These are phyloP conservation scores for Camelus dromedarius DNA, from an alignment of 2,113 vertebrate species.

Conservation along the genomic window DNA sequence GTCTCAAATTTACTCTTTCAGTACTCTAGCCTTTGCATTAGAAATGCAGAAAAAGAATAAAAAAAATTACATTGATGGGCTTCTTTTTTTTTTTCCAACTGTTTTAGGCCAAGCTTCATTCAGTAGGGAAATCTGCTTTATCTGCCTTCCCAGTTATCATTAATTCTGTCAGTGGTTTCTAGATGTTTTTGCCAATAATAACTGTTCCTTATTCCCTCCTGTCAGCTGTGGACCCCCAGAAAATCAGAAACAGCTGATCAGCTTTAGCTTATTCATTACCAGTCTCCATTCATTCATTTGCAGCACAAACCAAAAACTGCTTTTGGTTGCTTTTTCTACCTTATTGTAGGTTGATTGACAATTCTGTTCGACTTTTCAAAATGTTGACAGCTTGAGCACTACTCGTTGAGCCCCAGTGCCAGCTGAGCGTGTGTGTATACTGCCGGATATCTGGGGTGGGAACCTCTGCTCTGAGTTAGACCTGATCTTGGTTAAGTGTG, in stretches of 20 bases:
- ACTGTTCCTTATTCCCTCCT: background rate
- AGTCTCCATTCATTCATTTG: background rate
- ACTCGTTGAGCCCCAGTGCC: background rate
- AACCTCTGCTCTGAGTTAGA: background rate
- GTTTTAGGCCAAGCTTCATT: background rate
- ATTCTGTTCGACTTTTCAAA: conserved; percentile 18
- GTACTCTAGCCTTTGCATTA: background rate
- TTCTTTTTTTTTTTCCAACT: background rate
- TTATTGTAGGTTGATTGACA: background rate
- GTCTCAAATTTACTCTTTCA: conserved; percentile 5
- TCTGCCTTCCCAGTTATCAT: background rate
- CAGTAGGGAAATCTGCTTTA: background rate
- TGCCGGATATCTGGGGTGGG: background rate
- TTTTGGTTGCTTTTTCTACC: background rate
- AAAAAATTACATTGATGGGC: background rate
- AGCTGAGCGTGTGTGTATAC: background rate
- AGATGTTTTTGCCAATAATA: background rate
- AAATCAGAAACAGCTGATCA: background rate
- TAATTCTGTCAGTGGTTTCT: background rate
- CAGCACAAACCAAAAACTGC: background rate
- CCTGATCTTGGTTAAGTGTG: background rate
- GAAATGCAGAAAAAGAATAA: conserved; percentile 25
- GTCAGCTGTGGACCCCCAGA: background rate
- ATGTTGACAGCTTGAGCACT: background rate
- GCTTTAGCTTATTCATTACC: background rate